Base-by-base conservation (phyloP, 2,888 invertebrate species). In the Marasmarcha lunaedactyla region DNA sequence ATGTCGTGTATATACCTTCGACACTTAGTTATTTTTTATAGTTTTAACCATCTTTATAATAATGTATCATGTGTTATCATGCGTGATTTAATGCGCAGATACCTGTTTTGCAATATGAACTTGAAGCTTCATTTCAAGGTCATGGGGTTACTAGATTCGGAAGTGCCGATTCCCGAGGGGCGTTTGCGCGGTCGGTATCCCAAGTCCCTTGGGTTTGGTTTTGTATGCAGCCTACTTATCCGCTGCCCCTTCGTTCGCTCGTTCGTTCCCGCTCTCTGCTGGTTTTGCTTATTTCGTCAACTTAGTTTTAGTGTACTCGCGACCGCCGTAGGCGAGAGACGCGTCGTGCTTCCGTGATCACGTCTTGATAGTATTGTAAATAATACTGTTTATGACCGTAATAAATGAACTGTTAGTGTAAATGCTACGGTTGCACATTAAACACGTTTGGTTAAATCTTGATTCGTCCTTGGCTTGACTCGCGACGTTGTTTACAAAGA, bases 271-370 rank as follows among this genome's bases (percentile, higher is more conserved):
- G 48, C 69, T 63, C 65, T 62, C 2, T 10, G 9, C 4, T 30
- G n/a, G 6, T 59, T 57, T 62, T 59, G 57, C 55, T 69, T 61
- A 57, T 62, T 53, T 65, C 53, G 30, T n/a, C n/a, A 52, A 55
- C 62, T 63, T 68, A 71, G 56, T 73, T n/a, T n/a, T 74, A 78
- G 78, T 78, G 53, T 54, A 63, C 51, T 60, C 48, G 63, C 67
- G 61, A 50, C 61, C 47, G 62, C 51, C 67, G 73, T 54, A 66
- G 56, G 64, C 51, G 72, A 50, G 52, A 57, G 64, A 63, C 73
- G 74, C 57, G 65, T 59, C 58, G 65, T 59, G 62, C 59, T 59
- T 25, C 10, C 2, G 9, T n/a, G n/a, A 3, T 30, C 10, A n/a
- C 2, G 4, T 30, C 30, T 30, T 10, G 20, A 20, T 20, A 20